phyloP scores from a whole-genome alignment of 2,113 vertebrate species.

The Epinephelus cyanopodus region DNA sequence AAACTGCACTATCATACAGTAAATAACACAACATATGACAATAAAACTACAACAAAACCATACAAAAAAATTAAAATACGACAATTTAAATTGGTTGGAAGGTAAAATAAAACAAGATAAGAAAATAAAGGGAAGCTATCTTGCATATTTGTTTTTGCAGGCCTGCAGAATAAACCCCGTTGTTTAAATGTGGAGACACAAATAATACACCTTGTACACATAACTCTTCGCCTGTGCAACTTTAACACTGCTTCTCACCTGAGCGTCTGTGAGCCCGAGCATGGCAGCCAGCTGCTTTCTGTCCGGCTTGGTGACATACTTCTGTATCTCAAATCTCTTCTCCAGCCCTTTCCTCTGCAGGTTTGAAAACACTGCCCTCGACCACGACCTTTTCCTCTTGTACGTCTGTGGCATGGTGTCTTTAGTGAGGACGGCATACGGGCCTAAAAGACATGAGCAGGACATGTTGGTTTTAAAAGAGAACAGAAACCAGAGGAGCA shows the following conservation, averaged over 20 bases:
- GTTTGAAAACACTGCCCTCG: slow-evolving; percentile 97
- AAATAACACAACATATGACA: not conserved
- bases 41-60: not conserved
- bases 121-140: not conserved
- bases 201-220: not conserved
- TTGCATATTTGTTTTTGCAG: not conserved
- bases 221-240: not conserved
- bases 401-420: slow-evolving; percentile 99
- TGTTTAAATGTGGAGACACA: too few relatives aligned
- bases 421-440: slow-evolving; percentile 96
- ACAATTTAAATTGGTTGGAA: not conserved
- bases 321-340: slow-evolving; percentile 98
- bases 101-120: not conserved
- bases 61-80: not conserved
- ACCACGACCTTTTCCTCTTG: slow-evolving; percentile 98
- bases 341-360: slow-evolving; percentile 98
- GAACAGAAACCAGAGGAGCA: slow-evolving; percentile 1
- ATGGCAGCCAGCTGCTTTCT: slow-evolving; percentile 98
- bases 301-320: slow-evolving; percentile 99
- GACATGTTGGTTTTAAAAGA: slow-evolving; percentile 5
- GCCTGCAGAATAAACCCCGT: not conserved
- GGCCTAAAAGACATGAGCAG: slow-evolving; percentile 83
- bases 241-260: slow-evolving; percentile 82
- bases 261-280: slow-evolving; percentile 98
- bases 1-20: not conserved